Conservation (phyloP, 2,797 vertebrate genomes). For the Coregonus suidteri region DNA sequence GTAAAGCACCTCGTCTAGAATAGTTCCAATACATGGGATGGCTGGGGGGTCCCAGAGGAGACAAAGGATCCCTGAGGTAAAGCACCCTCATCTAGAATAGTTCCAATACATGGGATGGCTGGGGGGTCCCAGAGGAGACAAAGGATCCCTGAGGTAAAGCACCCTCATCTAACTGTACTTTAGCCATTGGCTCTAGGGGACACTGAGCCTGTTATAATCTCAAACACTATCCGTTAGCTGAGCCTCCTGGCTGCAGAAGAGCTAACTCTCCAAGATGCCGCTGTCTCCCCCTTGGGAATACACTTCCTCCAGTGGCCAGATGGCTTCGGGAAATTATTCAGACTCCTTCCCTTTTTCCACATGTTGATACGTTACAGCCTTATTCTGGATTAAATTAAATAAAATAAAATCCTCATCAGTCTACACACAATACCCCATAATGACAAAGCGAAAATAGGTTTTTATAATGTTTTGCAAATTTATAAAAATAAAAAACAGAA, state of each 20-base stretch:
- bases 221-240: constrained; percentile 14
- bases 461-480: too few relatives aligned
- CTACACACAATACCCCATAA: too few relatives aligned
- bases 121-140: too few relatives aligned
- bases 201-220: neutral
- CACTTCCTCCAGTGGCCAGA: constrained; percentile 36
- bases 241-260: constrained; percentile 31
- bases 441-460: too few relatives aligned
- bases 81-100: neutral
- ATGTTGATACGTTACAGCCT: constrained; percentile 8
- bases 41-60: too few relatives aligned
- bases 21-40: too few relatives aligned
- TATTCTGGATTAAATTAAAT: too few relatives aligned
- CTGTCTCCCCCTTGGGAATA: constrained; percentile 10
- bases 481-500: too few relatives aligned
- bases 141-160: neutral
- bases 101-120: too few relatives aligned
- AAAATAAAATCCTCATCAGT: too few relatives aligned
- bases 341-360: too few relatives aligned
- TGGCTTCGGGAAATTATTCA: constrained; percentile 19
- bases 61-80: too few relatives aligned
- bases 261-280: neutral
- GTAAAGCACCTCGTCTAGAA: neutral
- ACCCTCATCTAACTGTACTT: neutral
- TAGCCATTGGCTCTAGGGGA: neutral